Conservation (phyloP, 1,140 invertebrate species). For the Muscidifurax raptorellus region DNA sequence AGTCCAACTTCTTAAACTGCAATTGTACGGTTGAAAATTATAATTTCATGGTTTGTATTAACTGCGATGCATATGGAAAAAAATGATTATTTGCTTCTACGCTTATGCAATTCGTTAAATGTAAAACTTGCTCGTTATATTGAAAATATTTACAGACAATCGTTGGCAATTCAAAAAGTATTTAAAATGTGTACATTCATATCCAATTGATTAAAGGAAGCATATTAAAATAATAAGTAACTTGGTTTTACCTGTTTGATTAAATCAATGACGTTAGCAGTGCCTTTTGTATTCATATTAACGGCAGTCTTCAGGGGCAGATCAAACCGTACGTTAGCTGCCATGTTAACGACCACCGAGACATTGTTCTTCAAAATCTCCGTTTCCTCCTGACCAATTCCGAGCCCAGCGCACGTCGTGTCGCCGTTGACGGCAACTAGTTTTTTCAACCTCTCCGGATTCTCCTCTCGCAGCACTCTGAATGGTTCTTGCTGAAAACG, state of each 20-base stretch:
- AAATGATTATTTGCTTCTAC: too few species aligned
- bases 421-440: conserved; percentile 73
- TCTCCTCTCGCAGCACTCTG: conserved; percentile 68
- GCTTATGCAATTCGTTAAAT: too few species aligned
- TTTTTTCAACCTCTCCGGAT: conserved; percentile 71
- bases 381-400: conserved; percentile 76
- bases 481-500: conserved; percentile 75
- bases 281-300: conserved; percentile 74
- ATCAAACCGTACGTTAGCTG: conserved; percentile 87
- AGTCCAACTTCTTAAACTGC: conserved; percentile 62
- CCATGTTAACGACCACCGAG: conserved; percentile 91
- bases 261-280: conserved; percentile 71
- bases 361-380: conserved; percentile 79
- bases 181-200: too few species aligned
- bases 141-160: too few species aligned
- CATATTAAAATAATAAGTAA: background rate
- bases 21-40: background rate
- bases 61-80: background rate
- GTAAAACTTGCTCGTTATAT: too few species aligned
- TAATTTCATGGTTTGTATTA: background rate
- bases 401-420: conserved; percentile 74
- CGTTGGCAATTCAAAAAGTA: too few species aligned
- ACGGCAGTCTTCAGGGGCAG: conserved; percentile 74
- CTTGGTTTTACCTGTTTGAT: conserved; percentile 68
- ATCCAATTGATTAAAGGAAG: too few species aligned